phyloP scores from a whole-genome alignment of 2,113 vertebrate genomes.

The Cavia porcellus region DNA sequence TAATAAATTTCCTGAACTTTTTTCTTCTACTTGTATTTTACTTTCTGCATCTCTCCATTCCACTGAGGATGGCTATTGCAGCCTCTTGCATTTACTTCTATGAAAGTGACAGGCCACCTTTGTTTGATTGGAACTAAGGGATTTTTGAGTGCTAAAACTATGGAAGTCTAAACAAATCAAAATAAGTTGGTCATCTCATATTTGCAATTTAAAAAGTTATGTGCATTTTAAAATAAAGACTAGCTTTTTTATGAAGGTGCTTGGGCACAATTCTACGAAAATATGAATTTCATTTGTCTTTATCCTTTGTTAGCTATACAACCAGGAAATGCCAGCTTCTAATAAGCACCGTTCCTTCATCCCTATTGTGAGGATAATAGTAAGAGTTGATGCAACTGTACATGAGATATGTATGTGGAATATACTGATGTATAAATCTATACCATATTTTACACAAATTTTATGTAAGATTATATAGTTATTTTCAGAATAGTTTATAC shows the following conservation, averaged over 20 bases:
- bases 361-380: background rate
- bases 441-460: background rate
- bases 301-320: background rate
- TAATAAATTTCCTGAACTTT: background rate
- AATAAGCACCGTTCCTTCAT: background rate
- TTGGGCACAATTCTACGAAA: background rate
- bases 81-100: background rate
- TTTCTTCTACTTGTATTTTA: conserved; percentile 11
- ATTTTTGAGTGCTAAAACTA: background rate
- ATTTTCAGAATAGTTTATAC: background rate
- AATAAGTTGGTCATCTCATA: background rate
- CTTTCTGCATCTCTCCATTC: background rate
- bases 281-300: background rate
- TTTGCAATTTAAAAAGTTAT: background rate
- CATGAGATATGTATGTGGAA: background rate
- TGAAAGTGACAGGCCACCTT: background rate
- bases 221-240: background rate
- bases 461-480: background rate
- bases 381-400: background rate
- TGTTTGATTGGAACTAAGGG: background rate
- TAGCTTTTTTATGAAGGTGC: conserved; percentile 4
- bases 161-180: background rate
- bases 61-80: background rate
- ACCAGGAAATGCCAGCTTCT: background rate
- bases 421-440: background rate